These are phyloP conservation scores for Drosophila kikkawai DNA, from an alignment of 1,140 invertebrate species.

Conservation along the genomic window DNA sequence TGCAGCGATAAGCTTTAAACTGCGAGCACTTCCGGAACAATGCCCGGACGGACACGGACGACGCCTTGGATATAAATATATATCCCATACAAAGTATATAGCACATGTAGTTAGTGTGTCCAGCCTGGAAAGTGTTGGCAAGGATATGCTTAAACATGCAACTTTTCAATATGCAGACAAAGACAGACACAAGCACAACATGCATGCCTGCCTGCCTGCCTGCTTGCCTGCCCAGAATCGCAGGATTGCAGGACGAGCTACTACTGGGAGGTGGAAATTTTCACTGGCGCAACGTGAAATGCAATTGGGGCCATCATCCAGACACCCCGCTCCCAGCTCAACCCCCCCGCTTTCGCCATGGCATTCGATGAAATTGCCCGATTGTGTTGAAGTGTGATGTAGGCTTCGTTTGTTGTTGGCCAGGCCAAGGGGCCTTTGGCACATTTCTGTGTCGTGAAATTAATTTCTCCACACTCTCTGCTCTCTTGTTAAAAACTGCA, in stretches of 20 bases:
- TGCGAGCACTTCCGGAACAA: conserved; percentile 72
- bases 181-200: conserved; percentile 62
- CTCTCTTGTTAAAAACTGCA: conserved; percentile 58
- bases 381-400: conserved; percentile 85
- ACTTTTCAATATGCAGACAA: conserved; percentile 83
- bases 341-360: conserved; percentile 13
- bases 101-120: conserved; percentile 47
- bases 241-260: conserved; percentile 1
- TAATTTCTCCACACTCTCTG: conserved; percentile 60
- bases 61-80: conserved; percentile 29
- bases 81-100: conserved; percentile 40
- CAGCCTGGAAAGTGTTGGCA: conserved; percentile 76
- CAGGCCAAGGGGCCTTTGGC: conserved; percentile 63
- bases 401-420: conserved; percentile 82
- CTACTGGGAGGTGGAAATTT: conserved; percentile 45
- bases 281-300: conserved; percentile 71
- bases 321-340: not conserved
- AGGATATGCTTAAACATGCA: conserved; percentile 84
- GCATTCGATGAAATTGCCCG: conserved; percentile 79
- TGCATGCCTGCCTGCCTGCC: conserved; percentile 75
- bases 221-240: conserved; percentile 68
- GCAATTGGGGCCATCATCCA: conserved; percentile 63
- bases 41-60: conserved; percentile 15
- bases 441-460: conserved; percentile 76
- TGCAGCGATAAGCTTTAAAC: conserved; percentile 83